Percentiles rank a stretch among this genome's conserved stretches.
Evolutionary conservation across 2,888 invertebrate genomes (phyloP).

Genomic region (Perithous albicinctus): DNA sequence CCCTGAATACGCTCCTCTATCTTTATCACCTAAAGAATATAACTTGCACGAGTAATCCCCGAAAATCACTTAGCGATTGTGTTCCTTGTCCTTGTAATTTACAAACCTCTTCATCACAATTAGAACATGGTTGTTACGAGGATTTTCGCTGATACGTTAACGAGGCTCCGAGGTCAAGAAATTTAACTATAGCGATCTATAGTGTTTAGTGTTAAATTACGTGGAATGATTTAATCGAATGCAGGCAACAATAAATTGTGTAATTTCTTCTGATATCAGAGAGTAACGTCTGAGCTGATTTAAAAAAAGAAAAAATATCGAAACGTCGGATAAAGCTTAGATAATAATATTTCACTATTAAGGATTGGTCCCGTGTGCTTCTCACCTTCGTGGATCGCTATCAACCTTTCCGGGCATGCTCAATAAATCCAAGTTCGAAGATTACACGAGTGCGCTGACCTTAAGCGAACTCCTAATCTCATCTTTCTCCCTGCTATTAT

Average conservation of each 20-base stretch:
- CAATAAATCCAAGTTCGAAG: constrained; percentile 35
- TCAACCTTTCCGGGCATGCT: constrained; percentile 33
- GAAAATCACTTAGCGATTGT: constrained; percentile 63
- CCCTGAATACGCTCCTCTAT: constrained; percentile 8
- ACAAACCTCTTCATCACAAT: constrained; percentile 32
- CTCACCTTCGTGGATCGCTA: constrained; percentile 25
- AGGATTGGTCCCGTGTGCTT: neutral
- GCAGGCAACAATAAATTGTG: constrained; percentile 45
- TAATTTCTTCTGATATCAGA: constrained; percentile 44
- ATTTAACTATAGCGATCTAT: constrained; percentile 26
- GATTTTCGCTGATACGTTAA: constrained; percentile 43
- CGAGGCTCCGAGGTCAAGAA: constrained; percentile 9
- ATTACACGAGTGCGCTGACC: constrained; percentile 1
- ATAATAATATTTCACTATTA: constrained; percentile 5
- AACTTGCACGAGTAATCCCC: constrained; percentile 6
- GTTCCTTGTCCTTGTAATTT: constrained; percentile 42
- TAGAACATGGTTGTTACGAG: constrained; percentile 57
- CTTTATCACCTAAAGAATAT: constrained; percentile 29
- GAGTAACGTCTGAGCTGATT: constrained; percentile 2
- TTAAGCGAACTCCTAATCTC: constrained; percentile 11
- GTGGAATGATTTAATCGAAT: constrained; percentile 37
- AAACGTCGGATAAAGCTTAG: neutral
- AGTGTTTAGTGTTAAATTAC: constrained; percentile 37
- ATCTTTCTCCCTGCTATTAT: constrained; percentile 10
- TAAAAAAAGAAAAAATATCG: neutral